Base-by-base conservation (phyloP, 2,888 invertebrate species). In the Tricholauxania praeusta region DNA sequence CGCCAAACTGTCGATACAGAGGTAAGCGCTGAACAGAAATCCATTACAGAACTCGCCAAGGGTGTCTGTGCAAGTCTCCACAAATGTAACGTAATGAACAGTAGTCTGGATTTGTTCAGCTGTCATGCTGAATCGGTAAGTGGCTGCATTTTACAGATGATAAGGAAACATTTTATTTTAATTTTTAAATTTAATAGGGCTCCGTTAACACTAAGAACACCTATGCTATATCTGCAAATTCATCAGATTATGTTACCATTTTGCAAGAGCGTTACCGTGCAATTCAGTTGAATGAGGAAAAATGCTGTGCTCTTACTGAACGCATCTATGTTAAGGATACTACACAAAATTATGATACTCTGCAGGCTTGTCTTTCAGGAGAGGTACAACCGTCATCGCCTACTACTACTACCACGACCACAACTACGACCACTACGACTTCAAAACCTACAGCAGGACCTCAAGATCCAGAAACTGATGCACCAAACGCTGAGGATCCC, bases 201-300 rank as follows among this genome's bases (percentile, higher is more conserved):
- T 78, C 81, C n/a, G 81, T 83, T 69, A 84, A 82, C 67, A 84
- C 84, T 5, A 75, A 83, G 39, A 53, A 76, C 53, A 80, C 81
- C 0, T 85, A 84, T 51, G 73, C 77, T 63, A 84, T 85, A 53
- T 85, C 84, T 2, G 81, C 84, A n/a, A 85, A 85, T 74, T 83
- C 84, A 17, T 80, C 84, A 0, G 84, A 84, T 57, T 79, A 79
- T 39, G 79, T 80, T 4, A 77, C 72, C 2, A 12, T 80, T 28
- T 70, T 85, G 78, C 80, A 79, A 71, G 84, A 84, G 51, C 82
- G 83, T 55, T 81, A 82, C 69, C 83, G 83, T 2, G 74, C 80
- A 17, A 78, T 84, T 39, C 81, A 82, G 52, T 67, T 83, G 67
- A 79, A 76, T 17, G 79, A 84, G n/a, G 80, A 82, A 4, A 81